Evolutionary conservation across 92 coral and sea anemone genomes (phyloP), one percentile per base, ranked within the genome.

Genomic region (Parazoanthus swiftii): DNA sequence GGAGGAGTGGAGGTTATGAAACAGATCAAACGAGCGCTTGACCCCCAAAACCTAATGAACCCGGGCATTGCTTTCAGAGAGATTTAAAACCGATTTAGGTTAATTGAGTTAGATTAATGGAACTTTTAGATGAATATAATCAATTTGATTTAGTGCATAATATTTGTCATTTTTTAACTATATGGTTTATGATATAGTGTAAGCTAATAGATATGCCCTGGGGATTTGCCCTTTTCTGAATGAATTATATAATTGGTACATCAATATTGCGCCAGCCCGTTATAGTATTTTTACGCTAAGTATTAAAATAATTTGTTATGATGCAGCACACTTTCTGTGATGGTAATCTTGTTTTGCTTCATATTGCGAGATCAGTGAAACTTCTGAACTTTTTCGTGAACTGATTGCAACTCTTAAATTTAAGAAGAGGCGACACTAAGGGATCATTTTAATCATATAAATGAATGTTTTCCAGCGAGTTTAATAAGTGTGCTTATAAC

Each of bases 1-100:
- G 81, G 94, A 20, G 99, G 99, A 54, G 82, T 97, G 4, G 92
- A 90, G 85, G 95, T 97, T 5, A 95, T 97, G 99, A 94, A 91
- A 76, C 90, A 91, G 35, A 91, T 97, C 73, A 97, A 97, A 80
- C 89, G 81, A 20, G 75, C 93, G 14, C 89, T 97, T 58, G 99
- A 97, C 85, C 99, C 99, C 8, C 89, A 92, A 71, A 90, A 94
- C 82, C 94, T 97, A 15, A 92, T 97, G 99, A 97, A 97, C 75
- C 99, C 99, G 71, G 99, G 98, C 35, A 84, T 84, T 72, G 68
- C 87, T 29, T 84, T 84, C 58, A 54, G 63, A 50, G 68, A 72
- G 68, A 20, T 84, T 33, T 71, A 70, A 29, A 29, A 29, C 33
- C 33, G 33, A 29, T 0, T 29, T 29, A 29, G 33, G 0, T 29